Evolutionary conservation across 2,797 vertebrate genomes (phyloP).

Genomic region (Myotis daubentonii): DNA sequence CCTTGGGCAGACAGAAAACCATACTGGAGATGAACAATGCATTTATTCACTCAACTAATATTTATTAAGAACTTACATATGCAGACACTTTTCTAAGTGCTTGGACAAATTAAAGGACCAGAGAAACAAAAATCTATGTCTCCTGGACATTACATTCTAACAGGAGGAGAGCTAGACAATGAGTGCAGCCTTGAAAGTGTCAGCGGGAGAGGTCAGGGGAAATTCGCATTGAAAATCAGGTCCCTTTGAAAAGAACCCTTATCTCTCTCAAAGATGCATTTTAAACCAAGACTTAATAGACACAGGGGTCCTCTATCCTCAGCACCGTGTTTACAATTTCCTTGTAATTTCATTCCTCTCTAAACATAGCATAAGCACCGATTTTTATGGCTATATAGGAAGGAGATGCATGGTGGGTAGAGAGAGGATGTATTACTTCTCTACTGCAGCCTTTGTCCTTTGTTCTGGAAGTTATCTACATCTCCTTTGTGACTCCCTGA

Average conservation of each 20-base stretch:
- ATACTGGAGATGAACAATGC: background rate
- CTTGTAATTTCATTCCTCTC: background rate
- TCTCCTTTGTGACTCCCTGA: background rate
- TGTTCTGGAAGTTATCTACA: background rate
- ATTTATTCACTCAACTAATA: background rate
- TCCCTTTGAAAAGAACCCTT: constrained; percentile 14
- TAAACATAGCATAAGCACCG: background rate
- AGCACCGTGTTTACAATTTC: background rate
- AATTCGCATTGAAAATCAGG: constrained; percentile 24
- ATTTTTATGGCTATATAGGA: background rate
- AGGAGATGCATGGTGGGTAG: background rate
- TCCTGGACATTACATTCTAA: background rate
- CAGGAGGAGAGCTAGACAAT: background rate
- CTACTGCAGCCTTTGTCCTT: background rate
- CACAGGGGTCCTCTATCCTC: background rate
- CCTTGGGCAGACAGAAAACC: background rate
- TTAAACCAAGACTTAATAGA: constrained; percentile 18
- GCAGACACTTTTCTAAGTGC: background rate
- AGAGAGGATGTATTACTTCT: background rate
- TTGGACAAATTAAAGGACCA: background rate
- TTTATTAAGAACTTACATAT: constrained; percentile 14
- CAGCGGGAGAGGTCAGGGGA: background rate
- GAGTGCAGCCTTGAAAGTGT: background rate
- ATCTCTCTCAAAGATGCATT: background rate
- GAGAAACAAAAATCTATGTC: background rate